Conservation (phyloP, 2,797 vertebrate species). For the Sebastes nivosus region DNA sequence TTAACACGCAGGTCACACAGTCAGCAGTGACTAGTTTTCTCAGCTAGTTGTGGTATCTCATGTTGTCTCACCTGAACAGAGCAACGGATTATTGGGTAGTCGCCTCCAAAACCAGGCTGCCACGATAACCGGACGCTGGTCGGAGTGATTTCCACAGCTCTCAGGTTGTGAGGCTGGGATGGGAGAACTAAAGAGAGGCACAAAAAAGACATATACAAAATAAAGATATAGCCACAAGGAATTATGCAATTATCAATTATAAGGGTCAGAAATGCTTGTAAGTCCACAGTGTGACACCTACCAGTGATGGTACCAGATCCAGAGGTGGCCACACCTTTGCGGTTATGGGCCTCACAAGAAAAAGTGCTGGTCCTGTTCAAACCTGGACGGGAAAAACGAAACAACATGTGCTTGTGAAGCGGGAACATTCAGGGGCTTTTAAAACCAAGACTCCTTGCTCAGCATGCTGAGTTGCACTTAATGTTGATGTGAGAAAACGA, state of each 20-base stretch:
- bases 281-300: conserved; percentile 50
- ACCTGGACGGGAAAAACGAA: conserved; percentile 70
- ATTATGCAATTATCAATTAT: neutral
- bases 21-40: neutral
- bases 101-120: conserved; percentile 86
- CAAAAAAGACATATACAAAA: neutral
- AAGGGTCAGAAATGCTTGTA: neutral
- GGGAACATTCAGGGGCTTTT: neutral
- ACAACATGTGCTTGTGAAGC: conserved; percentile 12
- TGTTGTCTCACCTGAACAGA: conserved; percentile 84
- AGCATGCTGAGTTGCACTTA: conserved; percentile 25
- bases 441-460: conserved; percentile 14
- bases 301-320: conserved; percentile 87
- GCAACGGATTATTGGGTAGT: conserved; percentile 83
- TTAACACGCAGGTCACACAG: conserved; percentile 28
- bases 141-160: conserved; percentile 70
- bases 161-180: conserved; percentile 77
- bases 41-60: neutral
- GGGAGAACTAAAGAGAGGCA: conserved; percentile 82
- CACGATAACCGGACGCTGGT: conserved; percentile 82
- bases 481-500: neutral
- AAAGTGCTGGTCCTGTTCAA: conserved; percentile 89
- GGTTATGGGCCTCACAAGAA: conserved; percentile 91
- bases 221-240: neutral
- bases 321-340: conserved; percentile 89